Evolutionary conservation across 2,797 vertebrate species (phyloP), one percentile per base, ranked within the genome.

Genomic region (Rhadinocentrus ornatus): DNA sequence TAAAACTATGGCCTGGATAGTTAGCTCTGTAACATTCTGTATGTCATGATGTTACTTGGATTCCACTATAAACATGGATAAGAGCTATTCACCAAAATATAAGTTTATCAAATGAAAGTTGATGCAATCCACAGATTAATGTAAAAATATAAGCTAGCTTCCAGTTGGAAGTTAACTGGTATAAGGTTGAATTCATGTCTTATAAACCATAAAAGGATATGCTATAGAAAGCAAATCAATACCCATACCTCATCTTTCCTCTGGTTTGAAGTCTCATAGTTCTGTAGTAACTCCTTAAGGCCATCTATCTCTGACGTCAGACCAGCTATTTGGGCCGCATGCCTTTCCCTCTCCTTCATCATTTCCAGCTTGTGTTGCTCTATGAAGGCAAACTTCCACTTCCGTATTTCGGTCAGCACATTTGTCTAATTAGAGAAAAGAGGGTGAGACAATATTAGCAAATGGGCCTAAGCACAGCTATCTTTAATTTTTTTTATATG

Each of bases 211-310:
- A 53, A 69, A 53, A 60, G 22, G 4, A 16, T 39, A 15, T 22
- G 24, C 12, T 59, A 2, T 6, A 52, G 20, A 59, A 65, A 77
- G 41, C 1, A 63, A 62, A 62, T 29, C 9, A 48, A 70, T 12
- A 50, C 34, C 63, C 5, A 6, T 73, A 98, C 98, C 97, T 99
- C 95, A 67, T 99, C 97, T 89, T 99, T 99, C 73, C 96, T 96
- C 65, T 95, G 91, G 86, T 94, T 88, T 71, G 96, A 97, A 2
- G 93, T 92, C 90, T 99, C 96, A 0, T 96, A 98, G 32, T 96
- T 93, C 54, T 86, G 93, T 2, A 98, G 92, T 53, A 98, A 88
- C 56, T 95, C 94, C 89, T 96, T 96, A 56, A 98, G 81, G 70
- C 92, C 89, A 68, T 90, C 92, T 35, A 96, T 73, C 88, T 98